Evolutionary conservation across 1,140 invertebrate genomes (phyloP), one percentile per base, ranked within the genome.

Genomic region (Pogonognathellus flavescens): DNA sequence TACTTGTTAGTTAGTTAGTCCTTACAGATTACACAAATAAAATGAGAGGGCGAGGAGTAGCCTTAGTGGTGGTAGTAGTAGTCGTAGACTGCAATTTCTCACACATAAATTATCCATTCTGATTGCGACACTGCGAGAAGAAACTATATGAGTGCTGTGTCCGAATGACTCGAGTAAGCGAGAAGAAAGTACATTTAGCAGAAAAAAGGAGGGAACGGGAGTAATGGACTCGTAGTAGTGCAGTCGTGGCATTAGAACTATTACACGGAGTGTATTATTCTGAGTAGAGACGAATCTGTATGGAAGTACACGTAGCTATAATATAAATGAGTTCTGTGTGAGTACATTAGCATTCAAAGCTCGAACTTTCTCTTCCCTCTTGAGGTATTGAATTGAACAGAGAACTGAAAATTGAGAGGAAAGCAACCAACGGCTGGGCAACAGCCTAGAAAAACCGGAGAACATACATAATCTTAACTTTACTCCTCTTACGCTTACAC

Each of bases 21-120:
- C n/a, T 31, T 76, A 49, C 31, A 49, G 70, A 76, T 76, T 76
- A 76, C 70, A 49, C 13, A 76, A 31, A 76, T 76, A 76, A 76
- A 76, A 76, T 76, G 70, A 76, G n/a, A 10, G 16, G 41, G 41
- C 59, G 70, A 76, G 31, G 31, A 41, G 31, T 1, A 41, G 31
- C 6, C 2, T 1, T 3, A 41, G 31, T n/a, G 31, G 31, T 6
- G 31, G 6, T 41, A n/a, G n/a, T n/a, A n/a, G n/a, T n/a, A n/a
- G 31, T 41, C 1, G 31, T 18, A 76, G 16, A 76, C 41, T 76
- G 41, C 25, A 76, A 76, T 76, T 76, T 76, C 70, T 49, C 25
- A 50, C 70, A 76, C 70, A 50, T 76, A 76, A 76, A 76, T 76
- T 76, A 76, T 76, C 70, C 70, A 76, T 76, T 76, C 22, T 76